Evolutionary conservation across 2,888 invertebrate species (phyloP), one percentile per base, ranked within the genome.

Genomic region (Epistrophe eligans): DNA sequence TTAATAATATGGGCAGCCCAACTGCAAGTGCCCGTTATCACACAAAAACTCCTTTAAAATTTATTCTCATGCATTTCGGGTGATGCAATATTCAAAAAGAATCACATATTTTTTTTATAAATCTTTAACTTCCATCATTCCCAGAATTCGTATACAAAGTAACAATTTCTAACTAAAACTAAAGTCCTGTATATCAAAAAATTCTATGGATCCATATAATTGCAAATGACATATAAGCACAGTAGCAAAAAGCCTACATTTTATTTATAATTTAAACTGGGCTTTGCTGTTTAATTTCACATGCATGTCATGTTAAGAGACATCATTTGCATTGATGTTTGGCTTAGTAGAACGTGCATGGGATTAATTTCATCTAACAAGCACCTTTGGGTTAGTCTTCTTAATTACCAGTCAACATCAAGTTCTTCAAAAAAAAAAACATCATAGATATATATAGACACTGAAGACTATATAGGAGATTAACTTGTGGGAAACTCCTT

Each of bases 381-480:
- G 38, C 43, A 38, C 52, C 9, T 48, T 17, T 48, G 17, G 48
- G 1, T 48, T 17, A 48, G 17, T 48, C 62, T 52, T 70, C n/a
- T 70, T 70, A 70, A 70, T 70, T 70, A 55, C 40, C 52, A 66
- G 38, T 40, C 52, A 52, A 24, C 24, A 70, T 70, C 70, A 15
- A 40, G 70, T 52, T 52, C n/a, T 24, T 24, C 15, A 19, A 35
- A 52, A 24, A 58, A 58, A 58, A 58, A 58, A n/a, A 7, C 3
- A 32, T 10, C 10, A 13, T 0, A 0, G 19, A 24, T 45, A n/a
- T 6, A n/a, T 50, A 19, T 50, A 4, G 48, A 45, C 2, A 35
- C 11, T 15, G 24, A 66, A 57, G 6, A 32, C 6, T 15, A 17
- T 4, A 50, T 19, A 17, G 10, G 11, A 50, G n/a, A 66, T 17